A percentile compares a stretch with the other conserved stretches of the same genome.
Conservation (phyloP, 2,888 invertebrate genomes). For the Gerris lacustris region DNA sequence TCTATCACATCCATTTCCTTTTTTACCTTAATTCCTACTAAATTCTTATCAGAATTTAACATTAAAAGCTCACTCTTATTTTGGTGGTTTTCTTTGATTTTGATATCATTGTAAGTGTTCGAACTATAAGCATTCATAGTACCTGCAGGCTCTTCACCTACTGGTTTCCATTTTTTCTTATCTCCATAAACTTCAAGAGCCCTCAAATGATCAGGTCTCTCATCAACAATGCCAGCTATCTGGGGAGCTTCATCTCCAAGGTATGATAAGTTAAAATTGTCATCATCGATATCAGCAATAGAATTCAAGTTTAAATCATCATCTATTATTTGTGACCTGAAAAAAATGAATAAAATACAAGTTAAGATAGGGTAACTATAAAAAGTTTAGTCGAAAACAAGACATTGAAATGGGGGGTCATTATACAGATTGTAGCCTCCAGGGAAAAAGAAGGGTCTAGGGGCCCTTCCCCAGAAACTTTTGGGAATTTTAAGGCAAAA, state of each 20-base stretch:
- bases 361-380: background rate
- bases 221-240: conserved; percentile 77
- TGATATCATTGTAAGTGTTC: background rate
- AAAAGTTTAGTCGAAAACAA: too few relatives aligned
- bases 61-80: background rate
- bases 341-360: conserved; percentile 33
- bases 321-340: conserved; percentile 70
- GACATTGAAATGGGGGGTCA: background rate
- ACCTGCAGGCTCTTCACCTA: conserved; percentile 19
- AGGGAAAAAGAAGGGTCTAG: too few relatives aligned
- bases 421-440: too few relatives aligned
- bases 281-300: conserved; percentile 48
- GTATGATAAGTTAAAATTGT: conserved; percentile 53
- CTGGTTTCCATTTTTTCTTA: conserved; percentile 30
- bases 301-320: conserved; percentile 61
- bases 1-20: conserved; percentile 14
- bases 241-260: conserved; percentile 80
- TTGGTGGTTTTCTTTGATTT: background rate
- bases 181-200: conserved; percentile 34
- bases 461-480: too few relatives aligned
- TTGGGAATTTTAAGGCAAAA: too few relatives aligned
- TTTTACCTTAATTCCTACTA: background rate
- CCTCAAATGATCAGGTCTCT: conserved; percentile 53
- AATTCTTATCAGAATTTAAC: background rate
- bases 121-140: background rate